Percentiles rank a stretch among this genome's conserved stretches.
Conservation (phyloP, 37 sponge, comb jelly and placozoan genomes). For the Beroe ovata region DNA sequence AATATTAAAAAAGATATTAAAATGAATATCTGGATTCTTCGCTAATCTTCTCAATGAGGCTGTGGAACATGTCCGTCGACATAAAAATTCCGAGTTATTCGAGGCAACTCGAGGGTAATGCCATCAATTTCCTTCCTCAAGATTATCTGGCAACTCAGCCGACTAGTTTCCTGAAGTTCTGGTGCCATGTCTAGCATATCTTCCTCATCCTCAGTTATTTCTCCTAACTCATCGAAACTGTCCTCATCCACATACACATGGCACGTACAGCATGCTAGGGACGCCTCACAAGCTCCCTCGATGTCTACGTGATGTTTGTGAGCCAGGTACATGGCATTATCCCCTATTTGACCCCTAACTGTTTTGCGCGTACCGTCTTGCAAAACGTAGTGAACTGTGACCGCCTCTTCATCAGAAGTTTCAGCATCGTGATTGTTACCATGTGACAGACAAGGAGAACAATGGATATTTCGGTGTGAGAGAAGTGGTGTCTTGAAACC, state of each 20-base stretch:
- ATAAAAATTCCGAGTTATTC: conserved; percentile 93
- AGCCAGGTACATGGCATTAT: conserved; percentile 90
- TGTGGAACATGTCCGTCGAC: conserved; percentile 96
- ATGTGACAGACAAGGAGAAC: too few species aligned
- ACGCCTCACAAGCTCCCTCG: conserved; percentile 99
- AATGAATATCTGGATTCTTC: neutral
- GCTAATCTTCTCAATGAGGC: conserved; percentile 75
- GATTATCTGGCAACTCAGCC: conserved; percentile 91
- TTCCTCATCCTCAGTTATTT: conserved; percentile 88
- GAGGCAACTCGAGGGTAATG: conserved; percentile 79
- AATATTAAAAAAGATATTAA: too few species aligned
- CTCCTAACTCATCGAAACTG: conserved; percentile 72
- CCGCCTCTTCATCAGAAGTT: conserved; percentile 23
- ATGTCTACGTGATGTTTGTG: conserved; percentile 91
- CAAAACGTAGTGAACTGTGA: neutral
- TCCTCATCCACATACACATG: conserved; percentile 89
- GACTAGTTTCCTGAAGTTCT: conserved; percentile 79
- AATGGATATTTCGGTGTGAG: too few species aligned
- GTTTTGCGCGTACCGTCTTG: conserved; percentile 10
- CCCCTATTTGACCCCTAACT: conserved; percentile 71
- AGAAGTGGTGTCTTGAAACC: too few species aligned
- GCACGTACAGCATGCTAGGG: conserved; percentile 96
- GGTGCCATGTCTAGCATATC: conserved; percentile 94
- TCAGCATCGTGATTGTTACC: too few species aligned
- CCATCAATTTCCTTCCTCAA: conserved; percentile 88